Evolutionary conservation across 2,888 invertebrate species (phyloP), one percentile per base, ranked within the genome.

Genomic region (Endomychus coccineus): DNA sequence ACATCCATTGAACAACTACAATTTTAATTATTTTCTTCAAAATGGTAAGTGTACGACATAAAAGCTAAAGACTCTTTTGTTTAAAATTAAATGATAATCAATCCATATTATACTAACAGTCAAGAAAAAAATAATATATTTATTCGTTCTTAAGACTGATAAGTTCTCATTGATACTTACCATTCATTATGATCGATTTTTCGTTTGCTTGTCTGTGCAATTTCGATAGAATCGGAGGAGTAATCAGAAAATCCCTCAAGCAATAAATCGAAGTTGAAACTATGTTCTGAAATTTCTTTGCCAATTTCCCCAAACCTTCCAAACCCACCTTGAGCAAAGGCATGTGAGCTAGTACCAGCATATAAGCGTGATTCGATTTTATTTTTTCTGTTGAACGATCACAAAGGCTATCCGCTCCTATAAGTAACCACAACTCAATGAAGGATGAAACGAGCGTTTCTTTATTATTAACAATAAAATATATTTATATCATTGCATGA

Each of bases 361-460:
- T 88, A 49, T 90, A 89, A 38, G 90, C 90, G 52, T 92, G 85
- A 58, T 85, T 83, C 0, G 86, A 83, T 61, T 89, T 94, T 43
- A 96, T 85, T 65, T 94, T 96, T 66, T 95, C 96, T 0, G 89
- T 90, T 25, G 97, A 69, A 14, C 92, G 78, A 24, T 87, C 83
- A 62, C 94, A 94, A n/a, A 97, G 70, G 52, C 86, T 90, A 59
- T 97, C 96, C 2, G 95, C 96, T 63, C 92, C 96, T 95, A 68
- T 48, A 65, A 59, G 15, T 14, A 3, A 36, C 10, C 2, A 6
- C 7, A 27, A 34, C 2, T 15, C 7, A 4, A n/a, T 13, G 4
- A 29, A 29, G 34, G 17, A 16, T 33, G 27, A 34, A 24, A 28
- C 30, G 7, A 13, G 23, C 4, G n/a, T n/a, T n/a, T n/a, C n/a